Evolutionary conservation across 2,888 invertebrate genomes (phyloP), one percentile per base, ranked within the genome.

Genomic region (Digitonthophagus gazella): DNA sequence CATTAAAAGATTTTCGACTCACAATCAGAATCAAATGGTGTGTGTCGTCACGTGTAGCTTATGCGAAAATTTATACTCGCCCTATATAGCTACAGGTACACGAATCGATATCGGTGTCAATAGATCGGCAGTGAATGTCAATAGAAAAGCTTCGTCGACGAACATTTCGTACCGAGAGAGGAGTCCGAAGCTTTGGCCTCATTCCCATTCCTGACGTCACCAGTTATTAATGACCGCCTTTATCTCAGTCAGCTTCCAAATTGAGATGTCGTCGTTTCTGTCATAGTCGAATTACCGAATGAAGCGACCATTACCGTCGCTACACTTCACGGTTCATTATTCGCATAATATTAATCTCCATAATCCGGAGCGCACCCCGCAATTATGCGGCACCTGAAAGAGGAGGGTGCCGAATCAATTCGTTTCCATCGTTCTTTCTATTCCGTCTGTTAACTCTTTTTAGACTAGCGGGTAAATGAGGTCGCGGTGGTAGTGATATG

Each of bases 251-350:
- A 74, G 76, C 74, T 72, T 73, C 76, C 73, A 77, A 77, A 77
- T 77, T 77, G 76, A 77, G 76, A 76, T 76, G 76, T 77, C 76
- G 77, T 76, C 76, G 75, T 76, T 75, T 75, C 75, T 76, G 75
- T 76, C 76, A 73, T 73, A 73, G 73, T 75, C 71, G 73, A 71
- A 75, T 75, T 76, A 77, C 75, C 74, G 75, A 76, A 76, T 75
- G 76, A 75, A 76, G 75, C 76, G 76, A 74, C 75, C 73, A 74
- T 77, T 76, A 74, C 75, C 76, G 75, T 77, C 76, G 74, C 74
- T 76, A 77, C 76, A 77, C 75, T 76, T 77, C 75, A 74, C 77
- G 76, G 74, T 76, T 76, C 76, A 77, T 77, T 77, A 77, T 76
- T 77, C 76, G 73, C 73, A 72, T 73, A 74, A 74, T 75, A 76